Conservation (phyloP, 2,113 vertebrate genomes). For the Scatophagus argus region DNA sequence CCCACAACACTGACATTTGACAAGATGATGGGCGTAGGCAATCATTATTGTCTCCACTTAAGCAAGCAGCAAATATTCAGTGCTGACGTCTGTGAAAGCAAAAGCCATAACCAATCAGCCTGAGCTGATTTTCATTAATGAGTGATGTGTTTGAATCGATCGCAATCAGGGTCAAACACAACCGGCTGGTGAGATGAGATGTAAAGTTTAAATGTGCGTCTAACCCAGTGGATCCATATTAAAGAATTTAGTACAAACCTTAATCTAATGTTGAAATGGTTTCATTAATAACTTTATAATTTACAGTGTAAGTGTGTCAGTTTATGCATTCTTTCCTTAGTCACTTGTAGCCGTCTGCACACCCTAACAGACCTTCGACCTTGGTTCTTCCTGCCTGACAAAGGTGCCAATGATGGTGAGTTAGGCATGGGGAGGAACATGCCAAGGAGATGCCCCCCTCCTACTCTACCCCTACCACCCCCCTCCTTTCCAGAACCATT, state of each 20-base stretch:
- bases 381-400: constrained; percentile 78
- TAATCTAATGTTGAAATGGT: background rate
- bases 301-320: background rate
- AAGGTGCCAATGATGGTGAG: constrained; percentile 88
- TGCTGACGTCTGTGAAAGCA: constrained; percentile 51
- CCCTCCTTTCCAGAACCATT: constrained; percentile 78
- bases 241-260: background rate
- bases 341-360: constrained; percentile 43
- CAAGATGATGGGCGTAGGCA: constrained; percentile 73
- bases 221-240: background rate
- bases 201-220: background rate
- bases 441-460: constrained; percentile 89
- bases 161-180: background rate
- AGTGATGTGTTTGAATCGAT: constrained; percentile 32
- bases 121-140: constrained; percentile 47
- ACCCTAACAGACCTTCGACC: constrained; percentile 62
- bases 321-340: constrained; percentile 24
- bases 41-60: constrained; percentile 73
- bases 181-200: background rate
- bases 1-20: constrained; percentile 71
- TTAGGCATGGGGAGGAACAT: constrained; percentile 86
- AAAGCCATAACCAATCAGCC: constrained; percentile 61
- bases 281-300: background rate
- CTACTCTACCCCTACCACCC: constrained; percentile 64
- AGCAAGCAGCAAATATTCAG: constrained; percentile 73